Evolutionary conservation across 2,888 invertebrate genomes (phyloP).

Genomic region (Leptopterna dolabrata): DNA sequence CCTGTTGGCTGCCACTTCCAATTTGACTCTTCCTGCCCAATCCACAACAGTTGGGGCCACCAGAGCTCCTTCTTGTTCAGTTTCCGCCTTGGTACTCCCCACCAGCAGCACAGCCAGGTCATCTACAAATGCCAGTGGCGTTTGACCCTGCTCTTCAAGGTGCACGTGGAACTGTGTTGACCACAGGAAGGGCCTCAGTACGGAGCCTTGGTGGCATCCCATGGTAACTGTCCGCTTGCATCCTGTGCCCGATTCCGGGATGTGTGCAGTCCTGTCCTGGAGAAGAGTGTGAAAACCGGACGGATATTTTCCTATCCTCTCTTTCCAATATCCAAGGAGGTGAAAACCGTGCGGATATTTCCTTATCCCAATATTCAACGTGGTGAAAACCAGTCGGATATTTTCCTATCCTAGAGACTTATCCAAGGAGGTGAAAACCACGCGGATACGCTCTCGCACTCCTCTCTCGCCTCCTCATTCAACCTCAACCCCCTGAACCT

Average conservation of each 20-base stretch:
- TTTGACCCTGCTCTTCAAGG: neutral
- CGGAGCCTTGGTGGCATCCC: slow-evolving; percentile 62
- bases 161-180: slow-evolving; percentile 55
- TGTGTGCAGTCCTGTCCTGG: neutral
- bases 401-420: too few relatives aligned
- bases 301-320: too few relatives aligned
- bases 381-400: too few relatives aligned
- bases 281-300: neutral
- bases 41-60: neutral
- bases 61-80: neutral
- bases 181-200: slow-evolving; percentile 61
- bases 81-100: neutral
- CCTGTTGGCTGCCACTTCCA: neutral
- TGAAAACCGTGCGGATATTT: too few relatives aligned
- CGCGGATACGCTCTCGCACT: too few relatives aligned
- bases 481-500: neutral
- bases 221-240: neutral
- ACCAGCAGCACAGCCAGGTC: too few relatives aligned
- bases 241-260: neutral
- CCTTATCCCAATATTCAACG: too few relatives aligned
- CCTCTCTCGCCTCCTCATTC: too few relatives aligned
- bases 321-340: too few relatives aligned
- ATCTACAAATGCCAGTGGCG: slow-evolving; percentile 16
- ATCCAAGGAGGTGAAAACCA: too few relatives aligned
- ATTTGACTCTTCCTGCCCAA: neutral